phyloP scores from a whole-genome alignment of 1,140 invertebrate species.

The Fopius arisanus region DNA sequence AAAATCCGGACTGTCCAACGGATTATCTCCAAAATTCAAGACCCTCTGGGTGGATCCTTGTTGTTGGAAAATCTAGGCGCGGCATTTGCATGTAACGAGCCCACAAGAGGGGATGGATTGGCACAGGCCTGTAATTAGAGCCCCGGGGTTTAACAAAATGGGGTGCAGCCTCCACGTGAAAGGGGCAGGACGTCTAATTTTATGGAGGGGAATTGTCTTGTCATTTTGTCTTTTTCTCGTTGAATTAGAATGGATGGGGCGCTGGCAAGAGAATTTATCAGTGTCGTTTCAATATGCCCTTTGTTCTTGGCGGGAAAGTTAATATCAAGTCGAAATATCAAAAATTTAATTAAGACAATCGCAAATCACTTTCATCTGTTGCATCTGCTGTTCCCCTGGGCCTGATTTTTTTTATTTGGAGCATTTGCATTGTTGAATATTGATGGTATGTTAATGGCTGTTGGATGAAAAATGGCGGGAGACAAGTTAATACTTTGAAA shows the following conservation, averaged over 20 bases:
- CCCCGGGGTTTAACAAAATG: slow-evolving; percentile 49
- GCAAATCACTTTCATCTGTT: no score
- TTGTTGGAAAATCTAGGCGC: slow-evolving; percentile 37
- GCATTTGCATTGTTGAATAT: no score
- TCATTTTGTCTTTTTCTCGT: not conserved
- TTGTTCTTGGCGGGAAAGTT: slow-evolving; percentile 59
- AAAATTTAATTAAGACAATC: no score
- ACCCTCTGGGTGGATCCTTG: slow-evolving; percentile 34
- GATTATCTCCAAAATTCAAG: no score
- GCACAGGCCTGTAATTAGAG: slow-evolving; percentile 60
- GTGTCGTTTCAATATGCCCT: slow-evolving; percentile 61
- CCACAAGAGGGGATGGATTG: slow-evolving; percentile 30
- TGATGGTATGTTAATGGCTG: no score
- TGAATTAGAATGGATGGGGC: no score
- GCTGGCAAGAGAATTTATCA: no score
- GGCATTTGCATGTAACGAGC: slow-evolving; percentile 65
- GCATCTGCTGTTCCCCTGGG: no score
- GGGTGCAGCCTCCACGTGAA: slow-evolving; percentile 22
- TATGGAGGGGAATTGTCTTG: not conserved
- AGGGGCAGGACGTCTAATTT: not conserved
- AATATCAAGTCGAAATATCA: slow-evolving; percentile 61
- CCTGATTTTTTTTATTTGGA: no score
- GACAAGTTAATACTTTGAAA: no score
- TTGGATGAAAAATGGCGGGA: no score
- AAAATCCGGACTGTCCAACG: no score